phyloP scores from a whole-genome alignment of 2,888 invertebrate species.

The Platycheirus rosarum region DNA sequence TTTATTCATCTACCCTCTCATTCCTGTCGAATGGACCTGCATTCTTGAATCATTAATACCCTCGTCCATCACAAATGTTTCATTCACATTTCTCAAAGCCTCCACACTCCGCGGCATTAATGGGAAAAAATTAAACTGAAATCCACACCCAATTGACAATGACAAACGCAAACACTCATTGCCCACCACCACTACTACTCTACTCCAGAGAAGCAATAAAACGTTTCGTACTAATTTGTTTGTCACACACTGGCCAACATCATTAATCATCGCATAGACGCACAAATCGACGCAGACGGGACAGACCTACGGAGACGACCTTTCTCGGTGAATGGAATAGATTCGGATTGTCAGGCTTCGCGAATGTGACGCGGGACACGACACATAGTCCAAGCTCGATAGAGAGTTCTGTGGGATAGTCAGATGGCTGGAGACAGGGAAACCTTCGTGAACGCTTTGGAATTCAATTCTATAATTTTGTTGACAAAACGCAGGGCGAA shows the following conservation, averaged over 20 bases:
- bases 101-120: slow-evolving; percentile 56
- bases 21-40: slow-evolving; percentile 29
- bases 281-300: slow-evolving; percentile 27
- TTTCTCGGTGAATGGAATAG: slow-evolving; percentile 57
- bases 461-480: slow-evolving; percentile 50
- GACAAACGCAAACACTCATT: slow-evolving; percentile 39
- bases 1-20: slow-evolving; percentile 35
- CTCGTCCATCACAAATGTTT: slow-evolving; percentile 58
- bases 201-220: slow-evolving; percentile 54
- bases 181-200: not conserved
- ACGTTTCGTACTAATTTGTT: slow-evolving; percentile 71
- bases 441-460: slow-evolving; percentile 56
- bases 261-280: slow-evolving; percentile 65
- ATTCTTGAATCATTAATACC: slow-evolving; percentile 51
- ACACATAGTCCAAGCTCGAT: not conserved
- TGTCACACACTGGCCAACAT: slow-evolving; percentile 67
- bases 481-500: slow-evolving; percentile 30
- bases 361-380: slow-evolving; percentile 37
- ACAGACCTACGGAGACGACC: slow-evolving; percentile 39
- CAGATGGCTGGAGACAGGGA: not conserved
- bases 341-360: slow-evolving; percentile 18
- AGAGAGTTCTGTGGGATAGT: slow-evolving; percentile 45
- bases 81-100: slow-evolving; percentile 60
- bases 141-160: slow-evolving; percentile 71
- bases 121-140: slow-evolving; percentile 62